These are phyloP conservation scores for Melopsittacus undulatus DNA, from an alignment of 2,797 vertebrate genomes.

Conservation along the genomic window DNA sequence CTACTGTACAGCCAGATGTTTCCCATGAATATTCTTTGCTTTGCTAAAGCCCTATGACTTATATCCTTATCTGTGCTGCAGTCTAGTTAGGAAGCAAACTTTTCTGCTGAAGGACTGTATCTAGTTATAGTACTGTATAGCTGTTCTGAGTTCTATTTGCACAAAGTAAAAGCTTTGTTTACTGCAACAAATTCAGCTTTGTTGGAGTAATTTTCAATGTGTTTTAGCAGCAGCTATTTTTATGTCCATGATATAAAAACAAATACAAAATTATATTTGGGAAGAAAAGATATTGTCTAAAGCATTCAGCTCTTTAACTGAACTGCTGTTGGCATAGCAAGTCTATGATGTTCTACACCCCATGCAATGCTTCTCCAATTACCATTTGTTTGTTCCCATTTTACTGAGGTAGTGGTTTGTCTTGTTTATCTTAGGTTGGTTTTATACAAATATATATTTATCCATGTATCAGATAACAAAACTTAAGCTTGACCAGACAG, in stretches of 20 bases:
- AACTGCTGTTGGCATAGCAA: neutral
- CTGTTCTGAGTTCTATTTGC: neutral
- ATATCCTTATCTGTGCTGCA: neutral
- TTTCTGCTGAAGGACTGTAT: neutral
- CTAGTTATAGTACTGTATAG: neutral
- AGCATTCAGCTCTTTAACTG: constrained; percentile 31
- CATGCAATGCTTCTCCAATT: neutral
- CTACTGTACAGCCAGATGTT: neutral
- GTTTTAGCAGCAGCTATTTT: neutral
- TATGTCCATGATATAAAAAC: constrained; percentile 12
- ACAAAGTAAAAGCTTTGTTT: neutral
- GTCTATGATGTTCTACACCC: neutral
- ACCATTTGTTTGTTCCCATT: neutral
- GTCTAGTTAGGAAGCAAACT: neutral
- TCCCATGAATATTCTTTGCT: neutral
- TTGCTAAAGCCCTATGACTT: neutral
- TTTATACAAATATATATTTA: neutral
- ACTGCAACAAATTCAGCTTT: constrained; percentile 22
- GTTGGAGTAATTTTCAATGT: neutral
- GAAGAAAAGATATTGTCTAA: neutral
- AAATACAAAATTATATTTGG: neutral
- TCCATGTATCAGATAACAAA: neutral
- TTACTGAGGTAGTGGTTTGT: neutral
- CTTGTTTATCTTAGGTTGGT: neutral
- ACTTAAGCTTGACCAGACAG: neutral